Evolutionary conservation across 2,113 vertebrate species (phyloP), one percentile per base, ranked within the genome.

Genomic region (Eclectus roratus): DNA sequence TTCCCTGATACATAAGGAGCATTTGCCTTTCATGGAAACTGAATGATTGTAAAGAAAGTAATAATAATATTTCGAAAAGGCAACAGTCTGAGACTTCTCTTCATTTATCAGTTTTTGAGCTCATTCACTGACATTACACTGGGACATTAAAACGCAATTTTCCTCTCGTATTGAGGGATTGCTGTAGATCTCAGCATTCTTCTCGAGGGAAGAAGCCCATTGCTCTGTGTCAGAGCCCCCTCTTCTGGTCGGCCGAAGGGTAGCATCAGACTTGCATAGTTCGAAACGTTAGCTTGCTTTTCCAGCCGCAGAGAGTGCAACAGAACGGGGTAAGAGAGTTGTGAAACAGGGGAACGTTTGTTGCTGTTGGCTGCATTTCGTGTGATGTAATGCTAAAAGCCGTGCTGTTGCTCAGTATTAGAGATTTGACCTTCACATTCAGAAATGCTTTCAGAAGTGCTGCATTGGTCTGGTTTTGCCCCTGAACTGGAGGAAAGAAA

Each of bases 171-270:
- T 39, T 11, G 2, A 58, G n/a, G 49, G 61, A 7, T n/a, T 53
- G 46, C 63, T 72, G 88, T 61, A 68, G 5, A 63, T 76, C 73
- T 17, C 18, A 5, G 33, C 46, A 35, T 55, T 39, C 39, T 77
- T 17, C 71, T 76, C 7, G 5, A 63, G 86, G 49, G 68, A 66
- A 13, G 65, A 15, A 92, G 63, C 31, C 37, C 52, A 29, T 91
- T 87, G 81, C 77, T 92, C 92, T 37, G 85, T 96, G 84, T 88
- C 88, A 85, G 69, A 97, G 97, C 96, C 96, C 96, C 96, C 96
- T 96, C 97, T 97, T 70, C 96, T 97, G 96, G 96, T 73, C 53
- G 10, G n/a, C 85, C 52, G 66, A 31, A 63, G 49, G 65, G 65
- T 80, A 87, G 79, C 96, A 85, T 17, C 50, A n/a, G 13, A 3